Percentiles rank a stretch among this genome's conserved stretches.
Conservation (phyloP, 2,888 invertebrate genomes). For the Drosophila antonietae region DNA sequence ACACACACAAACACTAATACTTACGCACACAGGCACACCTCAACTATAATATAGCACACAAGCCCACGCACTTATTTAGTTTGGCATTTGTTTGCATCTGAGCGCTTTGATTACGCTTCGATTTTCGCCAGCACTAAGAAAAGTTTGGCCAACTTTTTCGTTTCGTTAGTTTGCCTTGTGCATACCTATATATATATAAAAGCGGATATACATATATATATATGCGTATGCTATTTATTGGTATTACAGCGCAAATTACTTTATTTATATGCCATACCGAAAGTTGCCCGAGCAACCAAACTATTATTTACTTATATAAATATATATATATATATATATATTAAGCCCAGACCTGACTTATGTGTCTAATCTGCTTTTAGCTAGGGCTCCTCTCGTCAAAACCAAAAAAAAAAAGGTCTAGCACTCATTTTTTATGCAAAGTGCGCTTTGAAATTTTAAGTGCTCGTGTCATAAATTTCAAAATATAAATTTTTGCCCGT, state of each 20-base stretch:
- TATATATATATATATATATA: not conserved
- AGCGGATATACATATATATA: slow-evolving; percentile 8
- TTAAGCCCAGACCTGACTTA: slow-evolving; percentile 25
- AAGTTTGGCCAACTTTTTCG: slow-evolving; percentile 62
- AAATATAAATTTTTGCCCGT: slow-evolving; percentile 39
- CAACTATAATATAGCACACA: slow-evolving; percentile 14
- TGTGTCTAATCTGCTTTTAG: slow-evolving; percentile 24
- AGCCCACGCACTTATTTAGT: slow-evolving; percentile 45
- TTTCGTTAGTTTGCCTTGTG: slow-evolving; percentile 43
- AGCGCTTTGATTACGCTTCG: slow-evolving; percentile 78
- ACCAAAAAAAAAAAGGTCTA: too few relatives aligned
- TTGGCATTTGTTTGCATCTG: slow-evolving; percentile 73
- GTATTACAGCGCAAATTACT: slow-evolving; percentile 68
- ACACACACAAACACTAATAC: slow-evolving; percentile 21
- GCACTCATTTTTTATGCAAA: slow-evolving; percentile 31
- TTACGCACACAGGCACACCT: slow-evolving; percentile 13
- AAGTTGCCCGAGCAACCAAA: slow-evolving; percentile 63
- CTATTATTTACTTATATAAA: slow-evolving; percentile 11
- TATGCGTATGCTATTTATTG: slow-evolving; percentile 17
- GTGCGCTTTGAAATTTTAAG: slow-evolving; percentile 10
- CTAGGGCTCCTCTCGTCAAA: not conserved
- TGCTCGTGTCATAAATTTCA: slow-evolving; percentile 23
- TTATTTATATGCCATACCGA: slow-evolving; percentile 70
- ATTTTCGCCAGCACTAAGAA: slow-evolving; percentile 55
- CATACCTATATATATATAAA: not conserved